Percentiles rank a stretch among this genome's conserved stretches.
Evolutionary conservation across 2,888 invertebrate genomes (phyloP).

Genomic region (Tyria jacobaeae): DNA sequence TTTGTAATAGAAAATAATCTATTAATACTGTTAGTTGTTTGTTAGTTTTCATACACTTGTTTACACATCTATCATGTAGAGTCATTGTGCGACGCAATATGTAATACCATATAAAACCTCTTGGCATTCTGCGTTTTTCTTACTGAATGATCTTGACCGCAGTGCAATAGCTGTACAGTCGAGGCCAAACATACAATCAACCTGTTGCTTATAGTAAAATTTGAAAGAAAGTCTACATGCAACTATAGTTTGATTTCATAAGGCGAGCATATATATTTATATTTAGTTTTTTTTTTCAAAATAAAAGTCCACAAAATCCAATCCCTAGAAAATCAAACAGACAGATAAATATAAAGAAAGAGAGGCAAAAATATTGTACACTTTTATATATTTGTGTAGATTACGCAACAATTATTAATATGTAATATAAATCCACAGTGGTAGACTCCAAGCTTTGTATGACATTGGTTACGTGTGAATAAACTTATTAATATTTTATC

Average conservation of each 20-base stretch:
- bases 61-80: background rate
- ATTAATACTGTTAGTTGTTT: background rate
- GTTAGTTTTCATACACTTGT: background rate
- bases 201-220: background rate
- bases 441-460: too few species aligned
- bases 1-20: background rate
- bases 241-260: background rate
- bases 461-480: too few species aligned
- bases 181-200: conserved; percentile 6
- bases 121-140: background rate
- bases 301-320: too few species aligned
- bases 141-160: conserved; percentile 22
- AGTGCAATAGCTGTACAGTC: conserved; percentile 7
- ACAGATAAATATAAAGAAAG: too few species aligned
- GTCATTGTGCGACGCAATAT: conserved; percentile 5
- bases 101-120: conserved; percentile 1
- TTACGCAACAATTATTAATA: too few species aligned
- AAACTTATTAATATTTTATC: too few species aligned
- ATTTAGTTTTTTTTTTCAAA: too few species aligned
- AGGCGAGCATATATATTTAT: background rate
- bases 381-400: too few species aligned
- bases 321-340: too few species aligned
- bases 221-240: background rate
- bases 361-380: too few species aligned
- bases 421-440: too few species aligned